Evolutionary conservation across 2,888 invertebrate genomes (phyloP), one percentile per base, ranked within the genome.

Genomic region (Bembecia ichneumoniformis): DNA sequence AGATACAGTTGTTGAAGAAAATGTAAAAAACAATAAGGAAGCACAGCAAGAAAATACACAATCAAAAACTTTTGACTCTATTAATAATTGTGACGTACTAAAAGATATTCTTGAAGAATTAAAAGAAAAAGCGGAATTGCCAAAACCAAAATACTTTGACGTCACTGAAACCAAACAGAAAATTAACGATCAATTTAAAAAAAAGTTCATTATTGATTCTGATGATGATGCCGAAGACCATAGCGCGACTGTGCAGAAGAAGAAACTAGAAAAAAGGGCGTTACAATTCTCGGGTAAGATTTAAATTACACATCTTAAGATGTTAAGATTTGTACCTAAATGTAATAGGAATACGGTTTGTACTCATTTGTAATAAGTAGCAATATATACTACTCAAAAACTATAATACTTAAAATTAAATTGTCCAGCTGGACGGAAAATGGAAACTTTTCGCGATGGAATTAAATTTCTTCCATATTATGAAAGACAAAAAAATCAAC

Each of bases 231-330:
- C 53, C 40, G 50, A 58, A 49, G 51, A 53, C 48, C 54, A 58
- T 53, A 56, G 50, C 51, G 48, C 52, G 51, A 56, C 57, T 35
- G 51, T 55, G 11, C 71, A 62, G 34, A 79, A 68, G 51, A 76
- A 69, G 49, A 89, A 72, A 51, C 55, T 59, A 0, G 75, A 83
- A 55, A 60, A 74, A 59, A 77, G 71, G 20, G 82, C 78, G 7
- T 55, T 87, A 34, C 81, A 82, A 52, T 80, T 87, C 55, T 88
- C 88, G 60, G 88, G 88, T 87, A 63, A 50, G 15, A 47, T 47
- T 9, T 15, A n/a, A 15, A 14, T 17, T 7, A 36, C 11, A 40
- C 5, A 10, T 40, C 36, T 40, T 10, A 40, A 1, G 40, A n/a
- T 40, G 7, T 40, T 13, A 28, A 28, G 28, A 28, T 9, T 28